Base-by-base conservation (phyloP, 2,113 vertebrate genomes). In the Percina caprodes region DNA sequence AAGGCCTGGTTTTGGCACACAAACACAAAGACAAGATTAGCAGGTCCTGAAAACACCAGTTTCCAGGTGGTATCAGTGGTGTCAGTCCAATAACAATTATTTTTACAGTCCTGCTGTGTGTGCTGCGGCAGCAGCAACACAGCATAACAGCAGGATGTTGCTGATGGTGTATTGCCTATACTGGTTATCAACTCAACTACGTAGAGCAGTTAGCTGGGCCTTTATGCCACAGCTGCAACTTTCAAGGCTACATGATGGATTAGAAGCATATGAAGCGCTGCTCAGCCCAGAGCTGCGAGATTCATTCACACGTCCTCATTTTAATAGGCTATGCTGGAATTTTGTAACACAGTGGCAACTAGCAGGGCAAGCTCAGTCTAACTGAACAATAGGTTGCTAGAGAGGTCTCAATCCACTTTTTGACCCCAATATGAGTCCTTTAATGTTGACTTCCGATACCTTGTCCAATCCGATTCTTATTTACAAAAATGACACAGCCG, bases 31-130 rank as follows among this genome's bases (percentile, higher is more conserved):
- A 42, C 39, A 42, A 42, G 39, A 42, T 81, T 81, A 71, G 75
- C 54, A 72, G 10, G 33, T 63, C 77, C 51, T 51, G 39, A 42
- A 42, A 42, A 42, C 39, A 42, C 39, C 39, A 42, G 46, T 82
- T 65, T 67, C 35, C 79, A 13, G 30, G 79, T 49, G 58, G 70
- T 66, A 63, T 56, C 77, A 65, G 55, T 60, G 62, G 3, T 60
- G 54, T 69, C 85, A 55, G 63, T 61, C 76, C 61, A 70, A 65
- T 63, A 54, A 61, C 23, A 80, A 80, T 77, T 24, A 46, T 60
- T 79, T 74, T 72, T 61, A 49, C 70, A 73, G 69, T 72, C 61
- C 59, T 0, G 6, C 56, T 55, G 56, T 21, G 1, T 72, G 69
- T 72, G 30, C 77, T 63, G 60, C 2, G 2, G 77, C 54, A 75